Conservation (phyloP, 2,888 invertebrate species). For the Tetranychus piercei region DNA sequence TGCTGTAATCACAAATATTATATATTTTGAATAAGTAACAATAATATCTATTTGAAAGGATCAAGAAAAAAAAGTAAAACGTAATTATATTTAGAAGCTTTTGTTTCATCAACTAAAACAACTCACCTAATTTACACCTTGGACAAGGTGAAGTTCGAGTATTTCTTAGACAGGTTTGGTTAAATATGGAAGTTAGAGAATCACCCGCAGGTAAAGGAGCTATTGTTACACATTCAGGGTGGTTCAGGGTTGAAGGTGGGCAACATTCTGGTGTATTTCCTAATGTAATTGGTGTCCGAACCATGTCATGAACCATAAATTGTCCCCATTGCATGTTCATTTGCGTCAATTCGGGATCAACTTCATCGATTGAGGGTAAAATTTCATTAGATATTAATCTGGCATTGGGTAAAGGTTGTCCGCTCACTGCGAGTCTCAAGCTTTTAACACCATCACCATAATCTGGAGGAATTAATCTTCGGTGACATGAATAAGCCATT, state of each 20-base stretch:
- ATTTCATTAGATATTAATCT: constrained; percentile 22
- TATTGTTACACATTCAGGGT: constrained; percentile 20
- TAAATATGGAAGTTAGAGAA: constrained; percentile 14
- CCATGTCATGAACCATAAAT: constrained; percentile 77
- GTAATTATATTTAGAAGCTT: too few species aligned
- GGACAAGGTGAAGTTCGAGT: constrained; percentile 18
- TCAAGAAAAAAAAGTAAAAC: too few species aligned
- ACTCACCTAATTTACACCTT: constrained; percentile 18
- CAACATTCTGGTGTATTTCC: constrained; percentile 18
- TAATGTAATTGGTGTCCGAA: constrained; percentile 31
- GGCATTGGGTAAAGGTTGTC: constrained; percentile 33
- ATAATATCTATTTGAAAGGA: too few species aligned
- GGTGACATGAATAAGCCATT: constrained; percentile 32
- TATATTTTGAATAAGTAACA: too few species aligned
- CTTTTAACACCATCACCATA: constrained; percentile 39
- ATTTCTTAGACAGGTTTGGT: constrained; percentile 17
- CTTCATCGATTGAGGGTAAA: constrained; percentile 13
- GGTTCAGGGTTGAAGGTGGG: constrained; percentile 12
- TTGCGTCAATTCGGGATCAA: constrained; percentile 15
- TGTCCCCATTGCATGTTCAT: constrained; percentile 23
- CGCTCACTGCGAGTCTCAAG: constrained; percentile 38
- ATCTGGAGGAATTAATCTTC: constrained; percentile 34
- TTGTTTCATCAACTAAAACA: too few species aligned
- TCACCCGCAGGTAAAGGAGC: constrained; percentile 15
- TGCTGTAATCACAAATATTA: too few species aligned